A percentile compares a stretch with the other conserved stretches of the same genome.
Conservation (phyloP, 1,140 invertebrate species). For the Mamestra configurata region DNA sequence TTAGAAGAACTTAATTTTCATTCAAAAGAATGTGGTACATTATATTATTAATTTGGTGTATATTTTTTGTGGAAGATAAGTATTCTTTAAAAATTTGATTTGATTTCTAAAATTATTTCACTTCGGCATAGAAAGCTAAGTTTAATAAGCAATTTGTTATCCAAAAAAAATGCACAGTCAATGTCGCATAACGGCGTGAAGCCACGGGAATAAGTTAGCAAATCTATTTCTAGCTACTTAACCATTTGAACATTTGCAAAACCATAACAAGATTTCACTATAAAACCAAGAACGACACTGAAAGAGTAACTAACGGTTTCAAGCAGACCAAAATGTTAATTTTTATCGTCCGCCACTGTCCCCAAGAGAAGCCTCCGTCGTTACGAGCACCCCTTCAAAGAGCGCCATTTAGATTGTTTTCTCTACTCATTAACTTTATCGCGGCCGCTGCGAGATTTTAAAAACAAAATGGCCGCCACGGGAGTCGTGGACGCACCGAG, state of each 20-base stretch:
- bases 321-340: neutral
- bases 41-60: too few relatives aligned
- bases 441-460: neutral
- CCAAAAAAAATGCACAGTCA: too few relatives aligned
- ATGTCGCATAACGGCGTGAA: too few relatives aligned
- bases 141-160: too few relatives aligned
- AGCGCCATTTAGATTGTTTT: conserved; percentile 54
- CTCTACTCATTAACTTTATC: conserved; percentile 42
- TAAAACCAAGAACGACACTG: neutral
- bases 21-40: too few relatives aligned
- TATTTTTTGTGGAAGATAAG: too few relatives aligned
- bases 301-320: neutral
- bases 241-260: neutral
- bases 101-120: too few relatives aligned
- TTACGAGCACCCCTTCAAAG: conserved; percentile 50
- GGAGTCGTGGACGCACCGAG: neutral
- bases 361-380: conserved; percentile 10
- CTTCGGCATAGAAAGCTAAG: too few relatives aligned
- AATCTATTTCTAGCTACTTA: too few relatives aligned
- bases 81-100: too few relatives aligned
- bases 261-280: neutral
- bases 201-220: too few relatives aligned
- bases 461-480: neutral
- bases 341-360: neutral
- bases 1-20: too few relatives aligned